Evolutionary conservation across 1,140 invertebrate species (phyloP), one percentile per base, ranked within the genome.

Genomic region (Parasteatoda tepidariorum): DNA sequence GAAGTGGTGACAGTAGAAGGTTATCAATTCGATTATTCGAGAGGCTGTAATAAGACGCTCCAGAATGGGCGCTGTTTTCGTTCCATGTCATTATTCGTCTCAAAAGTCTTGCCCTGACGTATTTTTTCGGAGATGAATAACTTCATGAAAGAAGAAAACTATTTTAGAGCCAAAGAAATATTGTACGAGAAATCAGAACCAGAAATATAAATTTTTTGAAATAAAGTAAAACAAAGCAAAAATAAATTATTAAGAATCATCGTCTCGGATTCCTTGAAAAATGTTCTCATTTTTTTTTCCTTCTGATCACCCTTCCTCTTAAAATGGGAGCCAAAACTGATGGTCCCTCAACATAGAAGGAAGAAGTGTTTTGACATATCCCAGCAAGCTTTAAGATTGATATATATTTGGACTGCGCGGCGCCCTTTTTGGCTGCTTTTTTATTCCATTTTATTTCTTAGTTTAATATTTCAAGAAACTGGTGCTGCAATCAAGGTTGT

Each of bases 401-500:
- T 82, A 82, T 82, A 67, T 71, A 82, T 82, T 82, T 82, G 66
- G 78, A 82, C 78, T 11, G 66, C 54, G 18, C 22, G 67, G 67
- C 66, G 66, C 54, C 55, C 57, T 59, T 34, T 33, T 76, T 66
- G 31, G n/a, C 68, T 57, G 22, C 54, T 22, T 67, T 38, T 34
- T 67, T 41, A 67, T 67, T 11, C n/a, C 75, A 78, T 76, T 62
- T 82, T 82, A 70, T 82, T 82, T 30, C 67, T 67, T 48, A 79
- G 78, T 82, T 82, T 82, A 82, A 82, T 82, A 82, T 82, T 79
- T 82, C 78, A 82, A 82, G 78, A 82, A 82, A 82, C 67, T 18
- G 59, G 64, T 31, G 54, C 66, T 62, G 66, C 78, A 82, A 79
- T 82, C 78, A 71, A 31, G 67, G 33, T 31, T 28, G 61, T 48